Conservation (phyloP, 2,797 vertebrate genomes). For the Sylvia borin region DNA sequence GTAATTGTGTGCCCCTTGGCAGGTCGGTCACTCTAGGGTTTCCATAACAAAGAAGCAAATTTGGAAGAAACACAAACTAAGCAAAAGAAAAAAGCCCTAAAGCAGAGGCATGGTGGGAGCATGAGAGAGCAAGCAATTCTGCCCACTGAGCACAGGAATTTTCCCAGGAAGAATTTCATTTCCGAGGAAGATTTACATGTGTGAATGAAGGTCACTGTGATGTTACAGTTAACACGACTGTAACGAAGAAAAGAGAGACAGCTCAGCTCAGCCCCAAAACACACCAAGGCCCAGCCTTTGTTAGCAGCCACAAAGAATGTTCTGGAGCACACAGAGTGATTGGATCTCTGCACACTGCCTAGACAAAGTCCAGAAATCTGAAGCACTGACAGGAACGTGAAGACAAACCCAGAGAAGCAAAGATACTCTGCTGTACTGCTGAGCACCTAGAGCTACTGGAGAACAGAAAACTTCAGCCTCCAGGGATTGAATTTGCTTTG, state of each 20-base stretch:
- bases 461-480: not conserved
- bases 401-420: not conserved
- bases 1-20: not conserved
- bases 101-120: not conserved
- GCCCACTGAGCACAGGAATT: not conserved
- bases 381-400: not conserved
- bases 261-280: not conserved
- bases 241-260: not conserved
- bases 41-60: not conserved
- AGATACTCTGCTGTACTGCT: not conserved
- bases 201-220: not conserved
- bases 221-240: not conserved
- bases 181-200: not conserved
- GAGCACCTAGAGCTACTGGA: not conserved
- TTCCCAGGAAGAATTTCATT: not conserved
- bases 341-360: not conserved
- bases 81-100: not conserved
- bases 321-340: not conserved
- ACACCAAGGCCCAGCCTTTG: not conserved
- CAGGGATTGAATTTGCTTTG: not conserved
- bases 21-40: not conserved
- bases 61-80: not conserved
- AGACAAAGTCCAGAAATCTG: not conserved
- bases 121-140: accelerated
- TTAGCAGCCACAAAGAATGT: not conserved